phyloP scores from a whole-genome alignment of 2,113 vertebrate genomes.

The Vanacampus margaritifer region DNA sequence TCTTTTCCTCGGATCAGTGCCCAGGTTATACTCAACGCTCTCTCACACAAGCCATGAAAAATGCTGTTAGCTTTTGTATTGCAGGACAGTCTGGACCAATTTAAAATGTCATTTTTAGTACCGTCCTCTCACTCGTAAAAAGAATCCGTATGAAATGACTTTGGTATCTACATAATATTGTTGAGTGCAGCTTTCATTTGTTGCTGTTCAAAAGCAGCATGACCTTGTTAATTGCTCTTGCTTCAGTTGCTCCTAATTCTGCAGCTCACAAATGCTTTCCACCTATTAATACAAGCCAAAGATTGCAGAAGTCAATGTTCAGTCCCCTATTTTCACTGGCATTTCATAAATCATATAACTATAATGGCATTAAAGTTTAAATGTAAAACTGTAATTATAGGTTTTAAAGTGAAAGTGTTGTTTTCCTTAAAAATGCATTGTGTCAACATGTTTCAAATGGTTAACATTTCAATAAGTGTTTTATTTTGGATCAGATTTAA shows the following conservation, averaged over 20 bases:
- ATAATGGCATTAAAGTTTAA: too few relatives aligned
- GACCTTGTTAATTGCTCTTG: conserved; percentile 45
- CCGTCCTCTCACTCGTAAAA: conserved; percentile 12
- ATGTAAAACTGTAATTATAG: neutral
- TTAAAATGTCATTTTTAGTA: conserved; percentile 45
- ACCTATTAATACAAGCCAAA: too few relatives aligned
- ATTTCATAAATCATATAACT: too few relatives aligned
- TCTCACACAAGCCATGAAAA: conserved; percentile 48
- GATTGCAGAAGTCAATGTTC: too few relatives aligned
- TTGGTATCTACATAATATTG: conserved; percentile 27
- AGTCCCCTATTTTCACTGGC: too few relatives aligned
- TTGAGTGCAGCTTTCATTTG: conserved; percentile 28
- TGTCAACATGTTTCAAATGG: neutral
- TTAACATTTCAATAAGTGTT: neutral
- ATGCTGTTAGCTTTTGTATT: conserved; percentile 55
- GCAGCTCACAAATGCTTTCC: neutral
- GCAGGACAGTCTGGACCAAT: conserved; percentile 31
- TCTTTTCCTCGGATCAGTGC: conserved; percentile 61
- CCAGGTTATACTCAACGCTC: conserved; percentile 50
- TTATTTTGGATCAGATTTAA: neutral
- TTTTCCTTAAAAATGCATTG: neutral
- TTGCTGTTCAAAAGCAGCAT: conserved; percentile 36
- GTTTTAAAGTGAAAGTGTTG: too few relatives aligned
- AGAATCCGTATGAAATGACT: conserved; percentile 19
- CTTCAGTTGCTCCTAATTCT: conserved; percentile 40